Evolutionary conservation across 2,888 invertebrate genomes (phyloP).

Genomic region (Thymelicus acteon): DNA sequence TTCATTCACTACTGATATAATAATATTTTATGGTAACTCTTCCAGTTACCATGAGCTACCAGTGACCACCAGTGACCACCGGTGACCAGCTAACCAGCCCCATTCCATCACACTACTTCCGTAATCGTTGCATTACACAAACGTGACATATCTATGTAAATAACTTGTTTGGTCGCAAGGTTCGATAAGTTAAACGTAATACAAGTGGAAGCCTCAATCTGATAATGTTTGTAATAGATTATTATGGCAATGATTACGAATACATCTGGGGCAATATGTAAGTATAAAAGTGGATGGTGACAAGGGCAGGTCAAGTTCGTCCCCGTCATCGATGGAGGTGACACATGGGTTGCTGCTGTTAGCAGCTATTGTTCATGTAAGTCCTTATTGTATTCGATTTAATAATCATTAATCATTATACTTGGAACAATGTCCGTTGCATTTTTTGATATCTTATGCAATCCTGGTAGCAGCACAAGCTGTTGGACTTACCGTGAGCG

Average conservation of each 20-base stretch:
- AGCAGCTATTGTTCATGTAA: conserved; percentile 63
- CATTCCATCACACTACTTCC: conserved; percentile 13
- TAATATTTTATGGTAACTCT: background rate
- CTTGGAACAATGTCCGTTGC: background rate
- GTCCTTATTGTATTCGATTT: conserved; percentile 38
- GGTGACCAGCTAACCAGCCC: too few relatives aligned
- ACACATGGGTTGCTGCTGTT: conserved; percentile 55
- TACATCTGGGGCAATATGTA: conserved; percentile 59
- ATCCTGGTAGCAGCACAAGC: background rate
- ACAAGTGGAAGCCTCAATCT: background rate
- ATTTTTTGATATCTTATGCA: conserved; percentile 1
- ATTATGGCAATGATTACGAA: conserved; percentile 43
- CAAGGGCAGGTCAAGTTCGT: conserved; percentile 48
- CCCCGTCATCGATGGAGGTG: conserved; percentile 59
- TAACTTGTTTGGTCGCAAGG: conserved; percentile 20
- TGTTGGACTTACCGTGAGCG: too few relatives aligned
- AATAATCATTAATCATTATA: conserved; percentile 26
- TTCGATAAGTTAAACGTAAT: conserved; percentile 15
- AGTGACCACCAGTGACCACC: background rate
- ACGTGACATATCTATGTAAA: conserved; percentile 30
- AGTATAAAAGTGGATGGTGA: conserved; percentile 55
- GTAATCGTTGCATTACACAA: conserved; percentile 19
- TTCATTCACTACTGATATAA: too few relatives aligned
- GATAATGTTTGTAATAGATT: conserved; percentile 31
- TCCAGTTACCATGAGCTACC: background rate